A percentile compares a stretch with the other conserved stretches of the same genome.
Conservation (phyloP, 1,140 invertebrate species). For the Brachionus paranguensis region DNA sequence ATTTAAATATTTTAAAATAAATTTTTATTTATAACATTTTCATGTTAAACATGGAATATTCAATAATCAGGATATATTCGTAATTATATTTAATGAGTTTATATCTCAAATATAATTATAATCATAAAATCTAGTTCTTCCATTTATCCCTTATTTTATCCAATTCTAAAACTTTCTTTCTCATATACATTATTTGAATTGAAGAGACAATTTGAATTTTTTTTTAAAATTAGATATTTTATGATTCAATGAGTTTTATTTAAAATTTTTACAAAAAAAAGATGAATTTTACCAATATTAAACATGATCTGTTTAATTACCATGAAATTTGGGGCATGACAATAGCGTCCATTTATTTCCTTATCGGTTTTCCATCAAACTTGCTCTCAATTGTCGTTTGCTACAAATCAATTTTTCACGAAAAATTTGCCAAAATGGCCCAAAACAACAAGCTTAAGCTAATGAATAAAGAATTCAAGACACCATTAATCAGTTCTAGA, state of each 20-base stretch:
- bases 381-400: conserved; percentile 21
- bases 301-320: background rate
- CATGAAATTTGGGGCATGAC: conserved; percentile 21
- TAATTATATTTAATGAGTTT: no score
- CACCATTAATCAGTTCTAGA: background rate
- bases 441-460: background rate
- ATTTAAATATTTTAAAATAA: no score
- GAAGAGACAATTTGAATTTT: no score
- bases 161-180: background rate
- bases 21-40: background rate
- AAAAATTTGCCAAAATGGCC: background rate
- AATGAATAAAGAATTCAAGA: background rate
- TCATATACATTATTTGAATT: background rate
- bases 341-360: conserved; percentile 7
- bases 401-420: conserved; percentile 2
- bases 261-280: background rate
- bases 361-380: conserved; percentile 38
- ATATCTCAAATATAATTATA: no score
- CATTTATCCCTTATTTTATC: no score
- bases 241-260: background rate
- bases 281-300: background rate
- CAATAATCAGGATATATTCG: background rate
- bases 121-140: no score
- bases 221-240: background rate
- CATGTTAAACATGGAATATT: background rate